Evolutionary conservation across 2,888 invertebrate genomes (phyloP).

Genomic region (Meloe dianella): DNA sequence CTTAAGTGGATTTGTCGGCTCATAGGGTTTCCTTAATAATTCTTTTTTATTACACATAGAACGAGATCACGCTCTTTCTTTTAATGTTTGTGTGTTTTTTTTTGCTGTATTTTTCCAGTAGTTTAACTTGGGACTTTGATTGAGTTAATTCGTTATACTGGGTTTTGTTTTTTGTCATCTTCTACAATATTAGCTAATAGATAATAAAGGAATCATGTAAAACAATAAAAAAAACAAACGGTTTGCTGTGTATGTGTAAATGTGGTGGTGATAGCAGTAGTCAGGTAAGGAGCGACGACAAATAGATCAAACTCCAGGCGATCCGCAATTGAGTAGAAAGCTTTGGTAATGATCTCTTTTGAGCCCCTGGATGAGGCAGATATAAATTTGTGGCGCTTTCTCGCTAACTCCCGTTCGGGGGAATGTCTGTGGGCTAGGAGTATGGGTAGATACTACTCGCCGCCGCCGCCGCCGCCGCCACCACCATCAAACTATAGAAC

Average conservation of each 20-base stretch:
- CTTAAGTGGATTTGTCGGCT: slow-evolving; percentile 60
- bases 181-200: too few species aligned
- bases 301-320: slow-evolving; percentile 61
- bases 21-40: slow-evolving; percentile 60
- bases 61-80: too few species aligned
- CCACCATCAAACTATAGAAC: slow-evolving; percentile 9
- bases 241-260: not conserved
- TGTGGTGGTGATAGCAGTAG: slow-evolving; percentile 32
- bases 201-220: slow-evolving; percentile 19
- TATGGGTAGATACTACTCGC: too few species aligned
- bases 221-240: slow-evolving; percentile 26
- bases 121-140: too few species aligned
- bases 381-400: slow-evolving; percentile 61
- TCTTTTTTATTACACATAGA: slow-evolving; percentile 60
- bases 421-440: too few species aligned
- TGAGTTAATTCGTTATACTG: too few species aligned
- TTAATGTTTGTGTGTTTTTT: too few species aligned
- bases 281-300: slow-evolving; percentile 57
- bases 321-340: slow-evolving; percentile 63
- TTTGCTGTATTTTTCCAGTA: too few species aligned
- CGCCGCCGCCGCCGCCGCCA: not conserved
- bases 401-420: slow-evolving; percentile 55
- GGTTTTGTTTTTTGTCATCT: too few species aligned
- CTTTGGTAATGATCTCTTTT: slow-evolving; percentile 62
- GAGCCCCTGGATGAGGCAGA: slow-evolving; percentile 62